Percentiles rank a stretch among this genome's conserved stretches.
phyloP scores from a whole-genome alignment of 2,888 invertebrate species.

The Dryococelus australis region DNA sequence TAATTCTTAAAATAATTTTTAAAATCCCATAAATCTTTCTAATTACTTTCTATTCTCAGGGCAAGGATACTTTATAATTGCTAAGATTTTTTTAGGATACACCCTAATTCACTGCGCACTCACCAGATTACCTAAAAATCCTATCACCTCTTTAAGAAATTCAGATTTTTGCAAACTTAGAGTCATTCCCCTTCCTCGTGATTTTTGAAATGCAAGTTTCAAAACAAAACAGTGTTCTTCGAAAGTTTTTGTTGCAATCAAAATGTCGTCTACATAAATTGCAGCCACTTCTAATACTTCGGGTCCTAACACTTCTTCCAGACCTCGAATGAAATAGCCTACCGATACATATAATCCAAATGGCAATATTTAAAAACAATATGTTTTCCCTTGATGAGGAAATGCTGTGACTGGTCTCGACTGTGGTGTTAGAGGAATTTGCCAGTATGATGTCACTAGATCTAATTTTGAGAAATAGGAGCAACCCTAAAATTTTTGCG shows the following conservation, averaged over 20 bases:
- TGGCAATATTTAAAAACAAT: conserved; percentile 51
- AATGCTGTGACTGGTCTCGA: conserved; percentile 48
- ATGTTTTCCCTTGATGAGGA: conserved; percentile 46
- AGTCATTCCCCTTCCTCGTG: conserved; percentile 47
- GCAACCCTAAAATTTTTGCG: conserved; percentile 43
- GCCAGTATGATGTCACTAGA: conserved; percentile 50
- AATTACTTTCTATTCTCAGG: conserved; percentile 50
- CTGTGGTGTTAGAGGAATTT: conserved; percentile 47
- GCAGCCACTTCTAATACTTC: background rate
- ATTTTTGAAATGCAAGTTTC: conserved; percentile 42
- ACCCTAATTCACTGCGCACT: conserved; percentile 29
- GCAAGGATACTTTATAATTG: conserved; percentile 49
- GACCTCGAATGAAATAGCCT: conserved; percentile 25
- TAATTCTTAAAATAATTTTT: background rate
- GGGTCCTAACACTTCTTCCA: background rate
- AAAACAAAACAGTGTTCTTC: conserved; percentile 48
- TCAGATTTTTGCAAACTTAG: conserved; percentile 49
- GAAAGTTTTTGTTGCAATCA: conserved; percentile 49
- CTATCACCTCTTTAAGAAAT: conserved; percentile 42
- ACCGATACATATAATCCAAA: conserved; percentile 52
- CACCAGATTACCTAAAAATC: conserved; percentile 5
- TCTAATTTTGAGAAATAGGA: conserved; percentile 47
- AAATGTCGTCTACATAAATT: conserved; percentile 53
- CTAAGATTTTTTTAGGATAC: conserved; percentile 45
- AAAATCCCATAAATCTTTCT: conserved; percentile 46